phyloP scores from a whole-genome alignment of 2,888 invertebrate species.

The Quadroppia sp. region DNA sequence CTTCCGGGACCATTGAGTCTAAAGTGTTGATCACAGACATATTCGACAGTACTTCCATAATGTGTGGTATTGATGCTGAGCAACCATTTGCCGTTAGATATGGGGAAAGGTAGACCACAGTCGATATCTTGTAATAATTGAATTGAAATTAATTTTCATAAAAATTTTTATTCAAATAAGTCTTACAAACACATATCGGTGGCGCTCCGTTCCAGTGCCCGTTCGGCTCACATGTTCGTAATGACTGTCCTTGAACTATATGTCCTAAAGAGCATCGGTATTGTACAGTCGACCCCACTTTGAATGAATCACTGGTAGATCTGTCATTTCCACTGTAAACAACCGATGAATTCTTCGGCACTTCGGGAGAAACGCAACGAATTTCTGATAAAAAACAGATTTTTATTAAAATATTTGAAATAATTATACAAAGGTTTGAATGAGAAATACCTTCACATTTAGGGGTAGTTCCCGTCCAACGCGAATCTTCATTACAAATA shows the following conservation, averaged over 20 bases:
- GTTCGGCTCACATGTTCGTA: slow-evolving; percentile 48
- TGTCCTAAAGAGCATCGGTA: slow-evolving; percentile 50
- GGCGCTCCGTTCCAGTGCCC: slow-evolving; percentile 49
- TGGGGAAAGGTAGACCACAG: slow-evolving; percentile 69
- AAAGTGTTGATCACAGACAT: slow-evolving; percentile 75
- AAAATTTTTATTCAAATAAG: background rate
- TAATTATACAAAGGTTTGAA: background rate
- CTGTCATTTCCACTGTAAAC: slow-evolving; percentile 87
- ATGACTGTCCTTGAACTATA: slow-evolving; percentile 48
- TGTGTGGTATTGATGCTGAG: slow-evolving; percentile 81
- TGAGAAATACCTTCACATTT: slow-evolving; percentile 70
- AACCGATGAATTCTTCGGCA: slow-evolving; percentile 77
- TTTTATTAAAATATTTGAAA: background rate
- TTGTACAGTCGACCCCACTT: slow-evolving; percentile 50
- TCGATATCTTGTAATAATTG: slow-evolving; percentile 58
- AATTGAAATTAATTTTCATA: background rate
- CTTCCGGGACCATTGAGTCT: slow-evolving; percentile 76
- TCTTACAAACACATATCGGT: slow-evolving; percentile 46
- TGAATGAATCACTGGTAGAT: slow-evolving; percentile 49
- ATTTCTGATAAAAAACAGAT: slow-evolving; percentile 60
- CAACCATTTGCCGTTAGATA: slow-evolving; percentile 70
- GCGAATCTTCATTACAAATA: slow-evolving; percentile 67
- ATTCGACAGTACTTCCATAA: slow-evolving; percentile 77
- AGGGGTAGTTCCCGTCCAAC: slow-evolving; percentile 78
- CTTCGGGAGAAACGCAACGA: slow-evolving; percentile 74